A percentile compares a stretch with the other conserved stretches of the same genome.
Conservation (phyloP, 2,888 invertebrate genomes). For the Agrochola lychnidis region DNA sequence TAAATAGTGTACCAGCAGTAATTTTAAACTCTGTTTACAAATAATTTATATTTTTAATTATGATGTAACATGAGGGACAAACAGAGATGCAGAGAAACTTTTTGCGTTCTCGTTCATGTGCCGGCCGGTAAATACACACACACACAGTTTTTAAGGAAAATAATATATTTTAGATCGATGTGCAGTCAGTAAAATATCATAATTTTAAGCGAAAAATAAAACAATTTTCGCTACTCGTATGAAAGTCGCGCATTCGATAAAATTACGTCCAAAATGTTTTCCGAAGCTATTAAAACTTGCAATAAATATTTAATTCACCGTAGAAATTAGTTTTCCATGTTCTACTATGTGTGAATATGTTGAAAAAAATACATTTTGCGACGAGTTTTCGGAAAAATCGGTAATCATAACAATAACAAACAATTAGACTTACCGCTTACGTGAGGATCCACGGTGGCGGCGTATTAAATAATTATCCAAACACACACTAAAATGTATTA, state of each 20-base stretch:
- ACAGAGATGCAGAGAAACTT: not conserved
- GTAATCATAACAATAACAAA: constrained; percentile 64
- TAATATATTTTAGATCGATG: not conserved
- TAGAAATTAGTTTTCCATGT: not conserved
- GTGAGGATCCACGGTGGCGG: constrained; percentile 84
- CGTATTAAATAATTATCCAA: not conserved
- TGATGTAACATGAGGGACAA: constrained; percentile 36
- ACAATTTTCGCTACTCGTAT: not conserved
- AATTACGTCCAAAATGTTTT: not conserved
- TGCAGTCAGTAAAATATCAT: not conserved
- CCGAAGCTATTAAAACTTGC: not conserved
- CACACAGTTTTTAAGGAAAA: not conserved
- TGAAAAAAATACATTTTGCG: constrained; percentile 15
- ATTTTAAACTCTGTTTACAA: not conserved
- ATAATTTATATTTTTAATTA: not conserved
- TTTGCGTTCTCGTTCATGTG: not conserved
- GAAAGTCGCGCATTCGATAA: constrained; percentile 4
- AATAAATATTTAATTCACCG: not conserved
- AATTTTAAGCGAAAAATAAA: not conserved
- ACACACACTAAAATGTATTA: constrained; percentile 16
- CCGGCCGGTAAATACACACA: constrained; percentile 8
- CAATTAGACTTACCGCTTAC: constrained; percentile 77
- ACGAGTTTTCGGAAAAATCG: constrained; percentile 40
- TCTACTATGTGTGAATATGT: not conserved
- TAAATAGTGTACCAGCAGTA: not conserved